Percentiles rank a stretch among this genome's conserved stretches.
Evolutionary conservation across 2,888 invertebrate genomes (phyloP).

Genomic region (Cerceris ruficornis): DNA sequence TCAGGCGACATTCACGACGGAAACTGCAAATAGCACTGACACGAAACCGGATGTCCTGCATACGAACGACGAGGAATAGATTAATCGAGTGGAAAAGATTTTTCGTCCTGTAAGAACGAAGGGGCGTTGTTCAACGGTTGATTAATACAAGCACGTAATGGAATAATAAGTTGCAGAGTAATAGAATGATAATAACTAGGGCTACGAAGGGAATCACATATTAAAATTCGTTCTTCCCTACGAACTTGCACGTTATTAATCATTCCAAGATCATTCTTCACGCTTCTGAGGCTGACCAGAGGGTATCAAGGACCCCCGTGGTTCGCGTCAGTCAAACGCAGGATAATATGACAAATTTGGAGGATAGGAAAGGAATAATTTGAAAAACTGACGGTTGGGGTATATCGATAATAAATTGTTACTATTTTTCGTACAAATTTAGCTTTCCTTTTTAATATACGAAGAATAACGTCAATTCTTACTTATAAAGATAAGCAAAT

Average conservation of each 20-base stretch:
- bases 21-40: slow-evolving; percentile 12
- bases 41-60: slow-evolving; percentile 20
- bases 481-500: no score
- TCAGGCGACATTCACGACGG: slow-evolving; percentile 11
- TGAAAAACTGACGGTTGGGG: not conserved
- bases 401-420: no score
- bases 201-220: not conserved
- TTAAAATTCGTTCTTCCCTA: slow-evolving; percentile 20
- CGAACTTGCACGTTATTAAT: slow-evolving; percentile 21
- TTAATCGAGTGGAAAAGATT: slow-evolving; percentile 35
- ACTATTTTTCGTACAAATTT: no score
- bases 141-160: not conserved
- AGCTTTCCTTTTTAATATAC: no score
- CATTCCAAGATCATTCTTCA: slow-evolving; percentile 18
- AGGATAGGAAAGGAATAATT: not conserved
- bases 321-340: slow-evolving; percentile 16
- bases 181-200: not conserved
- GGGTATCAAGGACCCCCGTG: slow-evolving; percentile 13
- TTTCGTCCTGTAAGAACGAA: slow-evolving; percentile 3
- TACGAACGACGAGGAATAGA: slow-evolving; percentile 8
- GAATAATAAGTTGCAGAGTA: not conserved
- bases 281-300: slow-evolving; percentile 17
- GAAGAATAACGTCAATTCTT: no score
- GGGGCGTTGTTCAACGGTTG: not conserved
- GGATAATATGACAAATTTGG: not conserved